phyloP scores from a whole-genome alignment of 2,113 vertebrate genomes.

The Ovibos moschatus region DNA sequence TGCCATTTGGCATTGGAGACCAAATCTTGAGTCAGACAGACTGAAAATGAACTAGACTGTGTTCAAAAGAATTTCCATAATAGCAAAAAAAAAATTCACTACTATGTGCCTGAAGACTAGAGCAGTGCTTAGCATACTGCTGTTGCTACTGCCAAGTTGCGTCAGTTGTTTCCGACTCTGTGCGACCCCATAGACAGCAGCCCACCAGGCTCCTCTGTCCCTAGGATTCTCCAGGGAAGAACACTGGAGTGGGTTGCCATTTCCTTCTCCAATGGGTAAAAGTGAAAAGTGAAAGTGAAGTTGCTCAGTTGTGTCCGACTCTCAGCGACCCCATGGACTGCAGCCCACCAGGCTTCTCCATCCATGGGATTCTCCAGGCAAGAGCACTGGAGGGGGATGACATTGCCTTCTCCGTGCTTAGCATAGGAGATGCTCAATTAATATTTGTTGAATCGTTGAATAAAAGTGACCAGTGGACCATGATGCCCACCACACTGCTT shows the following conservation, averaged over 20 bases:
- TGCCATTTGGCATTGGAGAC: neutral
- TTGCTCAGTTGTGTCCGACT: rapidly evolving
- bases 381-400: too few relatives aligned
- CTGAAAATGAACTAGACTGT: neutral
- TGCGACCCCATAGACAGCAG: too few relatives aligned
- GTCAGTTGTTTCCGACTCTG: too few relatives aligned
- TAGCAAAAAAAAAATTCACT: neutral
- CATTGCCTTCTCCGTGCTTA: neutral
- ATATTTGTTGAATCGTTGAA: neutral
- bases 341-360: too few relatives aligned
- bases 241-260: too few relatives aligned
- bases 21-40: neutral
- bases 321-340: too few relatives aligned
- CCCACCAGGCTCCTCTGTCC: too few relatives aligned
- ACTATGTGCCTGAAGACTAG: neutral
- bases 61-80: neutral
- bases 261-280: too few relatives aligned
- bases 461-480: neutral
- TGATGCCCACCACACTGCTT: neutral
- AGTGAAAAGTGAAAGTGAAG: too few relatives aligned
- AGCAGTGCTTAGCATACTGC: neutral
- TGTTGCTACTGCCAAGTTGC: too few relatives aligned
- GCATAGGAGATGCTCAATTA: neutral
- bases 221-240: too few relatives aligned
- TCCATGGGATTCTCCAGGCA: too few relatives aligned